Conservation (phyloP, 2,113 vertebrate genomes). For the Panurus biarmicus region DNA sequence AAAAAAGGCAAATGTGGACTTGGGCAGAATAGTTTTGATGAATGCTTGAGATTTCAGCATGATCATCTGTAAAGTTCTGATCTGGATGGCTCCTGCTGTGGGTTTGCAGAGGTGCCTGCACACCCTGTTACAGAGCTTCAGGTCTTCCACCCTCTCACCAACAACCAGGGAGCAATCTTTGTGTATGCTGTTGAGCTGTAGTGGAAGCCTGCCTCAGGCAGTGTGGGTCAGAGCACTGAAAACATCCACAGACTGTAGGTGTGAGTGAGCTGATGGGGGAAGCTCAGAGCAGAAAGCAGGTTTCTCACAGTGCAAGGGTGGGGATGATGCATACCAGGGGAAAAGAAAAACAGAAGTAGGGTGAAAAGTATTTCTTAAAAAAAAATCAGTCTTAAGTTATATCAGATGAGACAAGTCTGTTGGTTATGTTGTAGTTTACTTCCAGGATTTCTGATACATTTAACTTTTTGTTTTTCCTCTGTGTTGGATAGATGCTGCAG, state of each 20-base stretch:
- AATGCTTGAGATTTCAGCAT: neutral
- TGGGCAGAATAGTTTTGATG: neutral
- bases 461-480: neutral
- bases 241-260: neutral
- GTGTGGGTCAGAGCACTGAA: neutral
- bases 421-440: neutral
- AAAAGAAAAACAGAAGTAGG: neutral
- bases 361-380: neutral
- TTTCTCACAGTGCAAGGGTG: neutral
- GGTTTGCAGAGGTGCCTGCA: neutral
- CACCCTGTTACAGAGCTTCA: rapidly evolving
- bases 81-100: neutral
- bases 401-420: neutral
- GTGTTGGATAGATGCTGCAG: constrained; percentile 68
- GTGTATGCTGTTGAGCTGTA: rapidly evolving
- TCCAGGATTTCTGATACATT: neutral
- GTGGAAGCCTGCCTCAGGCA: neutral
- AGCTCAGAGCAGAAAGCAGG: neutral
- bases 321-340: neutral
- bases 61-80: neutral
- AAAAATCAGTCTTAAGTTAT: neutral
- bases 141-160: neutral
- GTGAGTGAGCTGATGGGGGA: neutral
- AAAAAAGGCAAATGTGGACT: neutral
- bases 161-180: neutral